These are phyloP conservation scores for Geophilus truncorum DNA, from an alignment of 2,888 invertebrate genomes.

Conservation along the genomic window DNA sequence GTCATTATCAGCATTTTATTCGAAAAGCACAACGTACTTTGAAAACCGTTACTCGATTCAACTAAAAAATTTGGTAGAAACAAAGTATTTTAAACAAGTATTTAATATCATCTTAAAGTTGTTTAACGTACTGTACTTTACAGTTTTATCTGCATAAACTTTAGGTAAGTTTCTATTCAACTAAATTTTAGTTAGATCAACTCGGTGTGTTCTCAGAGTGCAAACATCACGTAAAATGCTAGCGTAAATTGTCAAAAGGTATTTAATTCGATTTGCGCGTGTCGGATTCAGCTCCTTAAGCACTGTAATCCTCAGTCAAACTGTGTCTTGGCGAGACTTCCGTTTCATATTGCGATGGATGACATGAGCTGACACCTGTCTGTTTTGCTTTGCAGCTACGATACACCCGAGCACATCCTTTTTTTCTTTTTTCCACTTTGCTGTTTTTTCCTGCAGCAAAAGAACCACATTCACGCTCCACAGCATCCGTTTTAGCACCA, in stretches of 20 bases:
- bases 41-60: no score
- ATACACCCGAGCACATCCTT: background rate
- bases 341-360: constrained; percentile 2
- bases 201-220: no score
- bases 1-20: no score
- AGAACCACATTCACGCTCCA: background rate
- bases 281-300: background rate
- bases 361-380: constrained; percentile 10
- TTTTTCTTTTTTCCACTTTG: background rate
- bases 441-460: background rate
- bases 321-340: constrained; percentile 5
- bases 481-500: background rate
- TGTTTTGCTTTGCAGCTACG: constrained; percentile 15
- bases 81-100: no score
- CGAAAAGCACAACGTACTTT: no score
- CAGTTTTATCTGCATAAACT: no score
- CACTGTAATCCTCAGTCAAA: background rate
- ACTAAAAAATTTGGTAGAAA: no score
- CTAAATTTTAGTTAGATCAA: no score
- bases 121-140: no score
- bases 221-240: no score
- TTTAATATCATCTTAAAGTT: no score
- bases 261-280: background rate
- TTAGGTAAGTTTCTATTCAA: no score
- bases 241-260: background rate